Evolutionary conservation across 2,797 vertebrate species (phyloP), one percentile per base, ranked within the genome.

Genomic region (Tapera naevia): DNA sequence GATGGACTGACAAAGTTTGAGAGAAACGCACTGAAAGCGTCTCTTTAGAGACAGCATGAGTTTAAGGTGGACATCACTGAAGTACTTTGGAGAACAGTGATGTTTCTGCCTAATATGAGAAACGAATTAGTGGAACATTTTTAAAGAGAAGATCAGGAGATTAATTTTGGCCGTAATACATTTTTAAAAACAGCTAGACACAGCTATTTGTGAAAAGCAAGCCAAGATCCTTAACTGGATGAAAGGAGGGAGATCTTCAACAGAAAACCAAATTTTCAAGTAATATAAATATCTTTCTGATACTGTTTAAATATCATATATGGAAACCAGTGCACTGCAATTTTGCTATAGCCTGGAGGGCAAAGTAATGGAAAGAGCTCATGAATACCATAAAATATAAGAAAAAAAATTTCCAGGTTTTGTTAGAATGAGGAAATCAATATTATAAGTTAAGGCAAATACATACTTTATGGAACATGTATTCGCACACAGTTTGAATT

Each of bases 1-100:
- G 93, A n/a, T 90, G 83, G 82, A 85, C 69, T 80, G 81, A 85
- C 48, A 85, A 80, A 28, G 60, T 85, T 74, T 91, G 78, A 93
- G 71, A 82, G 56, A 89, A 92, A 75, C 48, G 17, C 35, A 56
- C 35, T 62, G 75, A 80, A 93, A 82, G 16, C 9, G 8, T 71
- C 6, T 28, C 85, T 28, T 57, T 67, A 80, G 75, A 92, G 87
- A 80, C 79, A 89, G 72, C 33, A 45, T 35, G 57, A 82, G 45
- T 80, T 91, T 87, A 85, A 72, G 32, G 53, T 57, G 88, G 88
- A 88, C 70, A 86, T 74, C 41, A 78, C 35, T 76, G 35, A 80
- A 88, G 37, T 39, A 76, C 88, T 89, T 67, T 83, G 61, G 65
- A 80, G 50, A 80, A 86, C 32, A 53, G 50, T 39, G 27, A 88